A percentile compares a stretch with the other conserved stretches of the same genome.
Conservation (phyloP, 2,888 invertebrate species). For the Andrena hattorfiana region DNA sequence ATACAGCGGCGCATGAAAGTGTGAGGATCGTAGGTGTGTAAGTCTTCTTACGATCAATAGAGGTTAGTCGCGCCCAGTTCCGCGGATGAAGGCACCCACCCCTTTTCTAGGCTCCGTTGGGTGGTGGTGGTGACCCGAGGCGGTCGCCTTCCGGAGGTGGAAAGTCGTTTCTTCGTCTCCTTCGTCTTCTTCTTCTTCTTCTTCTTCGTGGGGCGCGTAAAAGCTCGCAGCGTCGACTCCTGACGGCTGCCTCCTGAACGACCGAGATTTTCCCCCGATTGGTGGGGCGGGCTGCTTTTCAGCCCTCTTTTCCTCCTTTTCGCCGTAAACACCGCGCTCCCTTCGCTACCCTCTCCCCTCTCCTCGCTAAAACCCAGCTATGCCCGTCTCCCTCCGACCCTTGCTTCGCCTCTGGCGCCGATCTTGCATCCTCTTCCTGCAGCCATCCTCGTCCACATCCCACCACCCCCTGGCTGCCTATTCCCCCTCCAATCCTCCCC, state of each 20-base stretch:
- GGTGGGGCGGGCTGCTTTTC: constrained; percentile 65
- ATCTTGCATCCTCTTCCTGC: constrained; percentile 49
- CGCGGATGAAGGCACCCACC: constrained; percentile 78
- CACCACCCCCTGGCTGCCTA: constrained; percentile 29
- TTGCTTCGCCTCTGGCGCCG: constrained; percentile 30
- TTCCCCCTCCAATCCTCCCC: constrained; percentile 42
- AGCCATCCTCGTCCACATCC: constrained; percentile 39
- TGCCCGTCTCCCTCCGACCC: constrained; percentile 51
- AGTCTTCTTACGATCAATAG: constrained; percentile 82
- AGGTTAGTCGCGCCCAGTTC: constrained; percentile 83
- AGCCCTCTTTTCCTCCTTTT: constrained; percentile 70
- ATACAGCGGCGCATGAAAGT: constrained; percentile 69
- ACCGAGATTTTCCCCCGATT: constrained; percentile 63
- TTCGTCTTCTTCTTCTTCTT: constrained; percentile 69
- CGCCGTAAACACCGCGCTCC: constrained; percentile 52
- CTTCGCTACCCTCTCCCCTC: constrained; percentile 27
- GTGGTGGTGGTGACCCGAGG: constrained; percentile 60
- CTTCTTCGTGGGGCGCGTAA: constrained; percentile 65
- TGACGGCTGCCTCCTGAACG: constrained; percentile 55
- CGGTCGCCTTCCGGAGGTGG: constrained; percentile 64
- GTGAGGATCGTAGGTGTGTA: constrained; percentile 80
- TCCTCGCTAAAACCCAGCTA: constrained; percentile 4
- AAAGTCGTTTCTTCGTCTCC: constrained; percentile 67
- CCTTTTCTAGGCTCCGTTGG: constrained; percentile 67
- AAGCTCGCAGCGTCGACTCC: constrained; percentile 61